A percentile compares a stretch with the other conserved stretches of the same genome.
These are phyloP conservation scores for Malachius bipustulatus DNA, from an alignment of 2,888 invertebrate genomes.

Conservation along the genomic window DNA sequence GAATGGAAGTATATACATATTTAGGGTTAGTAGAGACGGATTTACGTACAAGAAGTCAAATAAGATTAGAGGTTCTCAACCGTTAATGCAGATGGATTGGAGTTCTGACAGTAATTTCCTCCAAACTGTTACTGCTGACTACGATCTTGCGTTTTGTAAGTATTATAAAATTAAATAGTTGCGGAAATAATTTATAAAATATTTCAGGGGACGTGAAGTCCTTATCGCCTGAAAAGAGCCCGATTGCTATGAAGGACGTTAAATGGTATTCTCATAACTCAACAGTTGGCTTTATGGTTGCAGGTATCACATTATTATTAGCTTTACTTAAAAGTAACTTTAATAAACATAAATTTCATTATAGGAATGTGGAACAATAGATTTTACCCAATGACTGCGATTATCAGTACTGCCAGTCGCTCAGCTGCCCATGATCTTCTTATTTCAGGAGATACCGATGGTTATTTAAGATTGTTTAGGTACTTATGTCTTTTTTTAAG, in stretches of 20 bases:
- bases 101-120: constrained; percentile 78
- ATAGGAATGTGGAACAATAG: constrained; percentile 81
- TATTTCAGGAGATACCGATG: constrained; percentile 80
- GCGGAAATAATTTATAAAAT: background rate
- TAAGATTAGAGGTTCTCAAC: constrained; percentile 76
- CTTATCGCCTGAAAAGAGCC: constrained; percentile 75
- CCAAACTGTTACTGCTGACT: constrained; percentile 82
- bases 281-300: constrained; percentile 75
- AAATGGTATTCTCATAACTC: constrained; percentile 84
- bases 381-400: constrained; percentile 74
- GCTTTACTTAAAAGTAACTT: background rate
- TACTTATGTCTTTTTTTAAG: constrained; percentile 33
- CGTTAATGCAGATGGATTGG: constrained; percentile 81
- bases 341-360: constrained; percentile 19
- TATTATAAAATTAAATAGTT: constrained; percentile 18
- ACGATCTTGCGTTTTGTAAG: constrained; percentile 80
- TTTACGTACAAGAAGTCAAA: constrained; percentile 83
- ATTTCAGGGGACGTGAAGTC: constrained; percentile 79
- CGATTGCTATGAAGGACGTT: constrained; percentile 80
- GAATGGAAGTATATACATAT: constrained; percentile 74
- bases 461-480: constrained; percentile 74
- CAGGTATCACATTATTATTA: constrained; percentile 44
- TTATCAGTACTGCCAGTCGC: constrained; percentile 69
- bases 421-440: constrained; percentile 75
- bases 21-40: constrained; percentile 77